Evolutionary conservation across 2,113 vertebrate species (phyloP).

Genomic region (Ceyx margarethae): DNA sequence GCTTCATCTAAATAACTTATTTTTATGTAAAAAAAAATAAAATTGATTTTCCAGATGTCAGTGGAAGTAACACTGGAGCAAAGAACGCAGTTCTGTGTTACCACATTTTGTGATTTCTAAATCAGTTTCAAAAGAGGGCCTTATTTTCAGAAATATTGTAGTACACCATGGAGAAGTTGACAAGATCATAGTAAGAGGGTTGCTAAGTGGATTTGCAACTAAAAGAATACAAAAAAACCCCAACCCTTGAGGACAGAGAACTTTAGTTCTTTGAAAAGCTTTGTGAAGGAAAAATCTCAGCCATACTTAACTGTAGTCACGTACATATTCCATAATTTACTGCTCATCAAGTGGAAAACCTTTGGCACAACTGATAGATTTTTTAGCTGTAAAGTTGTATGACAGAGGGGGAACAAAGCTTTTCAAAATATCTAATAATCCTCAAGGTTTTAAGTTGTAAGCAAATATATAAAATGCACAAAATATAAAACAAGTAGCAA

Average conservation of each 20-base stretch:
- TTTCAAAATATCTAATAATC: background rate
- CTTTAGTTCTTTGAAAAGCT: background rate
- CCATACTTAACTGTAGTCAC: background rate
- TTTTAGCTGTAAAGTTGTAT: background rate
- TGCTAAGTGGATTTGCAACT: background rate
- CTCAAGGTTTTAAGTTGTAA: background rate
- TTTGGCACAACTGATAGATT: background rate
- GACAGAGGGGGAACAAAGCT: background rate
- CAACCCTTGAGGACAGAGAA: background rate
- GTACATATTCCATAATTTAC: background rate
- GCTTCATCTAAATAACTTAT: background rate
- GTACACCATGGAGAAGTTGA: background rate
- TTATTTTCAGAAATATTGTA: background rate
- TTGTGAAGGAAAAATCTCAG: background rate
- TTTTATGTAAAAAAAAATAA: background rate
- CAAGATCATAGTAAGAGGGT: background rate
- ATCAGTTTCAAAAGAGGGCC: background rate
- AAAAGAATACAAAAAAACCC: background rate
- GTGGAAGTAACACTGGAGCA: background rate
- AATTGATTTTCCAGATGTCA: background rate
- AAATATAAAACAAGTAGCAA: background rate
- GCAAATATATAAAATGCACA: background rate
- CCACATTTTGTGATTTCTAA: background rate
- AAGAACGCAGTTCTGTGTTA: background rate
- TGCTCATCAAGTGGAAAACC: background rate